phyloP scores from a whole-genome alignment of 2,888 invertebrate genomes.

The Melangyna quadrimaculata region DNA sequence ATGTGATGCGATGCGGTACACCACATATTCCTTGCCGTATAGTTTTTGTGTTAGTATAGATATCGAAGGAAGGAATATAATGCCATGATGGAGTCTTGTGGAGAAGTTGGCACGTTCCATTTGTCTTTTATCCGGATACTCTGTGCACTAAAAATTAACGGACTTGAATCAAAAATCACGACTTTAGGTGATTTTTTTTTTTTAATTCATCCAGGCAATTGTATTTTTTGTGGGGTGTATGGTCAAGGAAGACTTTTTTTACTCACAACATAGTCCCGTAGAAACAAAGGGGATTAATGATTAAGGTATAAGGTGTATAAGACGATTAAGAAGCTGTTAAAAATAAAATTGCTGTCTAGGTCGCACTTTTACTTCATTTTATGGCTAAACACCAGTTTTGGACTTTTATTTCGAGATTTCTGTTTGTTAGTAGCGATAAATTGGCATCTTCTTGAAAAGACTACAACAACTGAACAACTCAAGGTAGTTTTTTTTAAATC shows the following conservation, averaged over 20 bases:
- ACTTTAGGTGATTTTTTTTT: background rate
- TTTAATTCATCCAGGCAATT: background rate
- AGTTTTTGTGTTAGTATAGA: background rate
- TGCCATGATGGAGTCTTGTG: background rate
- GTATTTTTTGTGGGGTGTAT: background rate
- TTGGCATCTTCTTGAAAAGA: too few species aligned
- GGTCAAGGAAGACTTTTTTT: background rate
- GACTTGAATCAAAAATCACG: slow-evolving; percentile 4
- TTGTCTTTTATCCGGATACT: background rate
- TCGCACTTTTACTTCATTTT: too few species aligned
- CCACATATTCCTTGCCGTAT: background rate
- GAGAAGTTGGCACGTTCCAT: slow-evolving; percentile 4
- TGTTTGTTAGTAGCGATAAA: too few species aligned
- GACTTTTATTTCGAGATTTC: too few species aligned
- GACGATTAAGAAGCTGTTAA: too few species aligned
- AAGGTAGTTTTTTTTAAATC: too few species aligned
- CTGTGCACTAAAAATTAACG: slow-evolving; percentile 17
- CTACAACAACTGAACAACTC: too few species aligned
- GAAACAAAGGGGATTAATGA: background rate
- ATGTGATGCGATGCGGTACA: too few species aligned
- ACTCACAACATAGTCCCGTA: background rate
- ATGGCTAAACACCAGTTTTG: too few species aligned
- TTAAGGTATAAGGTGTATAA: too few species aligned
- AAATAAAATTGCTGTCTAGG: too few species aligned
- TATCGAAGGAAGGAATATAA: background rate